Evolutionary conservation across 2,888 invertebrate genomes (phyloP).

Genomic region (Mesopsocus fuscifrons): DNA sequence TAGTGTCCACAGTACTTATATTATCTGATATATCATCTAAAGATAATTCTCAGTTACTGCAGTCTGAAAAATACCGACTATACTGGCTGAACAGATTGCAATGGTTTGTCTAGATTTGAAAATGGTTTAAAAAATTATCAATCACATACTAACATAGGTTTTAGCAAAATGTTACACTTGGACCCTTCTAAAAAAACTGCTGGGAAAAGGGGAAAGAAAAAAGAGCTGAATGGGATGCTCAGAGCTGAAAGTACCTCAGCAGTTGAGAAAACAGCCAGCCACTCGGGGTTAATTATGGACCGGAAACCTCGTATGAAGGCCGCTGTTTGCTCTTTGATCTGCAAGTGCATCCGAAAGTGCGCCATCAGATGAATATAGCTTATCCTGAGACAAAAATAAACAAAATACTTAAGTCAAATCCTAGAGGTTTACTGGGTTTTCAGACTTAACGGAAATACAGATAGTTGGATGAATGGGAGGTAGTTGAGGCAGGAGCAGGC

Average conservation of each 20-base stretch:
- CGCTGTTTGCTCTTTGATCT: constrained; percentile 91
- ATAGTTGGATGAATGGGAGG: no score
- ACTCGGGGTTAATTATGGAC: constrained; percentile 85
- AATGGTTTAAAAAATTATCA: background rate
- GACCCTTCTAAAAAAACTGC: constrained; percentile 10
- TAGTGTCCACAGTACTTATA: no score
- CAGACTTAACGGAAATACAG: no score
- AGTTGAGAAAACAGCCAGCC: constrained; percentile 86
- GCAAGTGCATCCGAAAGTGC: constrained; percentile 94
- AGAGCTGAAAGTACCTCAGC: no score
- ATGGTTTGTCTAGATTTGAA: background rate
- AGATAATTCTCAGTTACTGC: background rate
- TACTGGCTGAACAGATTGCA: background rate
- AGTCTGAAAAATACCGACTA: background rate
- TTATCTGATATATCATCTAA: no score
- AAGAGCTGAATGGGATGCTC: no score
- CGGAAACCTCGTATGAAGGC: constrained; percentile 94
- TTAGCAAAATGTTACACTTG: constrained; percentile 10
- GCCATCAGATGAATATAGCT: constrained; percentile 98
- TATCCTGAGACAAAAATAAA: constrained; percentile 47
- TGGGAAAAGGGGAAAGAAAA: no score
- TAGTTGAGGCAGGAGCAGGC: no score
- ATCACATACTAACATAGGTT: background rate
- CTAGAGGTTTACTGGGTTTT: background rate
- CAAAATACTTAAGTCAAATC: background rate